These are phyloP conservation scores for Drosophila aldrichi DNA, from an alignment of 2,888 invertebrate genomes.

Conservation along the genomic window DNA sequence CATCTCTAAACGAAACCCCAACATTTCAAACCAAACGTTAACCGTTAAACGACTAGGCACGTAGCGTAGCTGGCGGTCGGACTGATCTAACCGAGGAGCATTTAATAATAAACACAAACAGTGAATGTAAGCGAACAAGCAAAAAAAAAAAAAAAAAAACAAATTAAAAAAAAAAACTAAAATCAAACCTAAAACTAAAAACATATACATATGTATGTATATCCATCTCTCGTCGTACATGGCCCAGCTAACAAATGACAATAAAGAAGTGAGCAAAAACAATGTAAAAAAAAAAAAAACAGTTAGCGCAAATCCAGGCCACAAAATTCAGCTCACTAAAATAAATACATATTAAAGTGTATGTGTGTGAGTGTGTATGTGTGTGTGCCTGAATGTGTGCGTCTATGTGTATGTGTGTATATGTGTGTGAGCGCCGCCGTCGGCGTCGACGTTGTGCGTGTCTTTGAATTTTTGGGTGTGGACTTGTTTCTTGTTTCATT, in stretches of 20 bases:
- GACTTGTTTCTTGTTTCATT: constrained; percentile 80
- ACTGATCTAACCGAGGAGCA: constrained; percentile 18
- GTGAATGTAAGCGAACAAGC: constrained; percentile 49
- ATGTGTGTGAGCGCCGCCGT: constrained; percentile 39
- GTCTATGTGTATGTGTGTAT: constrained; percentile 26
- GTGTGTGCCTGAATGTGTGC: constrained; percentile 13
- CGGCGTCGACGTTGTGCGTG: constrained; percentile 67
- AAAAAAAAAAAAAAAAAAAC: constrained; percentile 3
- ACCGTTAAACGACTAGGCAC: constrained; percentile 11
- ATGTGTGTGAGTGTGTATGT: constrained; percentile 27
- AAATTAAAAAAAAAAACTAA: not conserved
- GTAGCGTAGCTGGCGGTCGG: constrained; percentile 12
- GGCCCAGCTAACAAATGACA: constrained; percentile 29
- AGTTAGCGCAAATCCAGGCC: constrained; percentile 58
- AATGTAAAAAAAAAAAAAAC: constrained; percentile 47
- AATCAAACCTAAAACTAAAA: not conserved
- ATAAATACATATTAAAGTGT: constrained; percentile 46
- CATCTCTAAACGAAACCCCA: constrained; percentile 11
- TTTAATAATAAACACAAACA: constrained; percentile 36
- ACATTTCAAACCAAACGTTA: constrained; percentile 11
- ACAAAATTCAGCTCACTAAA: constrained; percentile 58
- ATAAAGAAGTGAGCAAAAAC: constrained; percentile 18
- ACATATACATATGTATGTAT: not conserved
- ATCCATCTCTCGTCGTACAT: not conserved
- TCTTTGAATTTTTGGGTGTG: constrained; percentile 82